A percentile compares a stretch with the other conserved stretches of the same genome.
phyloP scores from a whole-genome alignment of 1,140 invertebrate genomes.

The Drosophila ambigua region DNA sequence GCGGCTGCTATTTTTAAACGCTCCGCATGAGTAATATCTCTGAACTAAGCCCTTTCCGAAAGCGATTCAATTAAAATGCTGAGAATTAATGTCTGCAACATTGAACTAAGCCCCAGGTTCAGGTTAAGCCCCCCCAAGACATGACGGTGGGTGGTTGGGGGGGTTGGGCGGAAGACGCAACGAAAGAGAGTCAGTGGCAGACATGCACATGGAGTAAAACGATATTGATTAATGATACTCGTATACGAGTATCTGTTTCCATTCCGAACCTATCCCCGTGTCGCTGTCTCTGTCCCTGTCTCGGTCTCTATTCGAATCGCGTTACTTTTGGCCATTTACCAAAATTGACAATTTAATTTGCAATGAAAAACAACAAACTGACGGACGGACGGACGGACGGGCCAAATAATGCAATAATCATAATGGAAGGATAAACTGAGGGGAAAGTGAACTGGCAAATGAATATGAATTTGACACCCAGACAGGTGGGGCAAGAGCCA shows the following conservation, averaged over 20 bases:
- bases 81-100: conserved; percentile 35
- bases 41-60: neutral
- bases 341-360: conserved; percentile 78
- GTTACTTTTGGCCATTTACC: conserved; percentile 50
- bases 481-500: conserved; percentile 9
- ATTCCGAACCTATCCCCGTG: neutral
- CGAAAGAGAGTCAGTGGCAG: too few species aligned
- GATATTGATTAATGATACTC: conserved; percentile 41
- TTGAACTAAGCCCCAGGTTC: conserved; percentile 16
- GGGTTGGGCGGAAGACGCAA: too few species aligned
- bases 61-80: conserved; percentile 37
- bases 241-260: conserved; percentile 7
- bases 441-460: conserved; percentile 21
- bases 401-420: conserved; percentile 77
- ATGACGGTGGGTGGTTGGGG: too few species aligned
- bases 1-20: conserved; percentile 34
- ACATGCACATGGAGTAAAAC: neutral
- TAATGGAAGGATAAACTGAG: conserved; percentile 38
- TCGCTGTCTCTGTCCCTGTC: too few species aligned
- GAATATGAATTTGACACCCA: conserved; percentile 46
- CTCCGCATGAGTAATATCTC: conserved; percentile 34
- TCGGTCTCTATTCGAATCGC: conserved; percentile 23
- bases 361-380: conserved; percentile 45
- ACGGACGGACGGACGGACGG: conserved; percentile 24
- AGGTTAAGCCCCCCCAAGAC: conserved; percentile 4